Conservation (phyloP, 2,888 invertebrate species). For the Lucinisca nassula region DNA sequence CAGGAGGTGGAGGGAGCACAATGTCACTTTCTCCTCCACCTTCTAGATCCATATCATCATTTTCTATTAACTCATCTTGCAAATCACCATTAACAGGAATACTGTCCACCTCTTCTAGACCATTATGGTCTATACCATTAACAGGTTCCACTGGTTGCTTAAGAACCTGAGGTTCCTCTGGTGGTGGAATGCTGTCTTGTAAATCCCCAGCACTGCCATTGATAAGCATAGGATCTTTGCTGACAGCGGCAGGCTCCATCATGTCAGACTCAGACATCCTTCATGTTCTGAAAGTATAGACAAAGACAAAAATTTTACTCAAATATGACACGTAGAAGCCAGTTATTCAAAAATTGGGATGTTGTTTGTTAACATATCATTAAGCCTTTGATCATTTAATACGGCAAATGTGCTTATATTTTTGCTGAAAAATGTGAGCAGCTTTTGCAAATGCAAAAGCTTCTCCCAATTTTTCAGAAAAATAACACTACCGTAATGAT, state of each 20-base stretch:
- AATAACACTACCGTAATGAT: too few species aligned
- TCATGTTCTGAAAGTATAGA: slow-evolving; percentile 35
- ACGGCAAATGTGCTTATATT: too few species aligned
- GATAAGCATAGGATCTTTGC: slow-evolving; percentile 51
- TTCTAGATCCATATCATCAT: background rate
- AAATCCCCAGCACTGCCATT: slow-evolving; percentile 28
- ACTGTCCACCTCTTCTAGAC: slow-evolving; percentile 31
- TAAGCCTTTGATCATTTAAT: too few species aligned
- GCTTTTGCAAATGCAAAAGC: too few species aligned
- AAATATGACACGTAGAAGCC: too few species aligned
- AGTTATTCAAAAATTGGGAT: too few species aligned
- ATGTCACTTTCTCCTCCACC: slow-evolving; percentile 43
- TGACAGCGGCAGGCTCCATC: slow-evolving; percentile 57
- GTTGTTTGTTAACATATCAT: too few species aligned
- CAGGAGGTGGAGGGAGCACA: slow-evolving; percentile 66
- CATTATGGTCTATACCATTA: slow-evolving; percentile 37
- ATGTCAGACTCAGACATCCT: slow-evolving; percentile 64
- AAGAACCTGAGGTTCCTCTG: background rate
- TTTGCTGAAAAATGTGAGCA: too few species aligned
- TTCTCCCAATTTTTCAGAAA: too few species aligned
- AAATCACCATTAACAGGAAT: slow-evolving; percentile 60
- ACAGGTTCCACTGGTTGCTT: slow-evolving; percentile 2
- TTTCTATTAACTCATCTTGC: background rate
- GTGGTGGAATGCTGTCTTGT: background rate
- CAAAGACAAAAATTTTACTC: too few species aligned